These are phyloP conservation scores for Idris sp. DNA, from an alignment of 1,140 invertebrate genomes.

Conservation along the genomic window DNA sequence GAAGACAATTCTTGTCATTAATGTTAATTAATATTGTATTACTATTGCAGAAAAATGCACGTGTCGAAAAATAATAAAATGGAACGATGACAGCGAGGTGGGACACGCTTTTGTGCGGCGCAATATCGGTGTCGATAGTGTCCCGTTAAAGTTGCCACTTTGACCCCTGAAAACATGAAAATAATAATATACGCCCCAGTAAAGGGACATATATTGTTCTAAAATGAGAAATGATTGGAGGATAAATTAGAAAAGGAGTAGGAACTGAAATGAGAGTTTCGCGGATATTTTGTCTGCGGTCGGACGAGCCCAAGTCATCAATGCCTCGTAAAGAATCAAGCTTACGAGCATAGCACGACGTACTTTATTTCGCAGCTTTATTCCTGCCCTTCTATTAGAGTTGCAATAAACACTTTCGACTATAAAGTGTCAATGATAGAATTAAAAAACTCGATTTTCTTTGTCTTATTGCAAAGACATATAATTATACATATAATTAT, in stretches of 20 bases:
- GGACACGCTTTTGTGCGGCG: slow-evolving; percentile 2
- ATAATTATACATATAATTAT: too few relatives aligned
- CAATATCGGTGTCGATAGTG: slow-evolving; percentile 50
- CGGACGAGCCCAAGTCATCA: slow-evolving; percentile 71
- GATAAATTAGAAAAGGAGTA: slow-evolving; percentile 54
- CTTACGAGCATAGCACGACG: slow-evolving; percentile 75
- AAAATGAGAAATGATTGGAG: slow-evolving; percentile 60
- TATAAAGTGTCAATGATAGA: slow-evolving; percentile 67
- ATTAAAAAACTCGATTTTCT: too few relatives aligned
- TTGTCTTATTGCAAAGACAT: too few relatives aligned
- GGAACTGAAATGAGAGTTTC: slow-evolving; percentile 63
- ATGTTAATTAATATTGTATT: slow-evolving; percentile 50
- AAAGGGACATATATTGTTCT: slow-evolving; percentile 56
- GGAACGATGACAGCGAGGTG: slow-evolving; percentile 3
- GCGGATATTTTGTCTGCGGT: slow-evolving; percentile 74
- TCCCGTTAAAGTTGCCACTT: slow-evolving; percentile 23
- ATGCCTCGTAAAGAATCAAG: slow-evolving; percentile 77
- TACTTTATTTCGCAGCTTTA: slow-evolving; percentile 72
- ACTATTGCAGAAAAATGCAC: slow-evolving; percentile 16
- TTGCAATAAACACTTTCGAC: slow-evolving; percentile 48
- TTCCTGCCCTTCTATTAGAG: slow-evolving; percentile 67
- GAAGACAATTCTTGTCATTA: slow-evolving; percentile 39
- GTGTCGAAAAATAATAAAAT: slow-evolving; percentile 2
- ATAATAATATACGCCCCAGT: slow-evolving; percentile 39
- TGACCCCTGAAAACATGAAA: slow-evolving; percentile 44